phyloP scores from a whole-genome alignment of 2,888 invertebrate genomes.

The Meganola albula region DNA sequence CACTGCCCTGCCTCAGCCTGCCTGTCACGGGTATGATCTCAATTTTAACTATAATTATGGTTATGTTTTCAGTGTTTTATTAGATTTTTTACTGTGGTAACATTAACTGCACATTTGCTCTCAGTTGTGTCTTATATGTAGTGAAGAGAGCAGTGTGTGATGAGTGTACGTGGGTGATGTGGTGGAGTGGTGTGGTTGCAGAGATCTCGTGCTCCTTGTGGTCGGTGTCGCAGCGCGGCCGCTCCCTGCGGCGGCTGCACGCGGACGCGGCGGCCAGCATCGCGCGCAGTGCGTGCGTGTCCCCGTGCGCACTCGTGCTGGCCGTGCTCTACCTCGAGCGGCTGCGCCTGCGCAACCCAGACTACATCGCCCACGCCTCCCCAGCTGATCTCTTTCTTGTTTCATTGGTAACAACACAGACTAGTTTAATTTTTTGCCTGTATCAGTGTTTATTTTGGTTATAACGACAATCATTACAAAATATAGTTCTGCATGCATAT shows the following conservation, averaged over 20 bases:
- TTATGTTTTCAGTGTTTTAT: too few species aligned
- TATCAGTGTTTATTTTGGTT: too few species aligned
- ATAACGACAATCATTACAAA: too few species aligned
- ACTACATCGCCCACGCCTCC: conserved; percentile 88
- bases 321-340: conserved; percentile 96
- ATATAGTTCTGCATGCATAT: too few species aligned
- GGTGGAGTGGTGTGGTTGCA: too few species aligned
- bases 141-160: too few species aligned
- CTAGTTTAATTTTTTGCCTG: too few species aligned
- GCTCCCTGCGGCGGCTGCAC: conserved; percentile 86
- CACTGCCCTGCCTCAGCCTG: conserved; percentile 83
- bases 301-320: conserved; percentile 94
- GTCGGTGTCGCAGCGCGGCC: conserved; percentile 85
- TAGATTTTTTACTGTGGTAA: too few species aligned
- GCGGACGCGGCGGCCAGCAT: conserved; percentile 86
- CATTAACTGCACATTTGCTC: too few species aligned
- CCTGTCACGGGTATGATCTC: conserved; percentile 84
- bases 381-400: conserved; percentile 96
- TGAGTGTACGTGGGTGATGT: too few species aligned
- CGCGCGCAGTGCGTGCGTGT: conserved; percentile 88
- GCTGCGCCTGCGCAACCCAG: conserved; percentile 87
- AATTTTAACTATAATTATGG: background rate
- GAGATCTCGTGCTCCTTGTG: conserved; percentile 92
- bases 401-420: conserved; percentile 84
- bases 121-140: too few species aligned